A percentile compares a stretch with the other conserved stretches of the same genome.
phyloP scores from a whole-genome alignment of 2,797 vertebrate species.

The Heterohyrax brucei region DNA sequence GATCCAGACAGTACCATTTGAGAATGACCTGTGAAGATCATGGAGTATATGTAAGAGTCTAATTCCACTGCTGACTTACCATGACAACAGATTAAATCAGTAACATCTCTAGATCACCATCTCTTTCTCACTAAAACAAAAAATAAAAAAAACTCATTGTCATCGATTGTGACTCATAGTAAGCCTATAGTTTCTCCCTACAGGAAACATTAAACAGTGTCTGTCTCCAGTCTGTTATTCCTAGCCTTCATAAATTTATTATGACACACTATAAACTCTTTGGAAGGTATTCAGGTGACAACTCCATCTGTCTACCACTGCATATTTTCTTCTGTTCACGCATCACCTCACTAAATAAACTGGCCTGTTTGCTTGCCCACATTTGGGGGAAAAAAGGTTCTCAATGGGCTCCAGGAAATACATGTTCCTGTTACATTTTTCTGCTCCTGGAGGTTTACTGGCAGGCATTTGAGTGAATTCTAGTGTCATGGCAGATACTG shows the following conservation, averaged over 20 bases:
- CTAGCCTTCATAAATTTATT: constrained; percentile 15
- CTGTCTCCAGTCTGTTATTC: constrained; percentile 44
- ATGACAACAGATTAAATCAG: not conserved
- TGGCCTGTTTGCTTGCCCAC: not conserved
- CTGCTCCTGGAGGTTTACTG: no score
- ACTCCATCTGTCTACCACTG: not conserved
- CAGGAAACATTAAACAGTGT: constrained; percentile 30
- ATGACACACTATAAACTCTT: constrained; percentile 34
- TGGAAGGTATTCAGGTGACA: constrained; percentile 57
- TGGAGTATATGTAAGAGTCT: not conserved
- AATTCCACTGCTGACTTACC: not conserved
- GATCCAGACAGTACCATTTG: not conserved
- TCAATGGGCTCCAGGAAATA: no score
- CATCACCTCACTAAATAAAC: constrained; percentile 42
- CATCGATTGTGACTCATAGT: no score
- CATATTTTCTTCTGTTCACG: constrained; percentile 44
- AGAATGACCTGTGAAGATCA: not conserved
- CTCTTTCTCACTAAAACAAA: not conserved
- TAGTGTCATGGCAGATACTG: no score
- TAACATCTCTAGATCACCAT: constrained; percentile 29
- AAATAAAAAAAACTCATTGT: no score
- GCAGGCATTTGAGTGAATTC: no score
- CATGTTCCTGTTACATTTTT: no score
- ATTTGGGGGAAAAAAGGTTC: constrained; percentile 26
- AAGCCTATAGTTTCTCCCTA: not conserved